Conservation (phyloP, 2,888 invertebrate species). For the Trachelus tabidus region DNA sequence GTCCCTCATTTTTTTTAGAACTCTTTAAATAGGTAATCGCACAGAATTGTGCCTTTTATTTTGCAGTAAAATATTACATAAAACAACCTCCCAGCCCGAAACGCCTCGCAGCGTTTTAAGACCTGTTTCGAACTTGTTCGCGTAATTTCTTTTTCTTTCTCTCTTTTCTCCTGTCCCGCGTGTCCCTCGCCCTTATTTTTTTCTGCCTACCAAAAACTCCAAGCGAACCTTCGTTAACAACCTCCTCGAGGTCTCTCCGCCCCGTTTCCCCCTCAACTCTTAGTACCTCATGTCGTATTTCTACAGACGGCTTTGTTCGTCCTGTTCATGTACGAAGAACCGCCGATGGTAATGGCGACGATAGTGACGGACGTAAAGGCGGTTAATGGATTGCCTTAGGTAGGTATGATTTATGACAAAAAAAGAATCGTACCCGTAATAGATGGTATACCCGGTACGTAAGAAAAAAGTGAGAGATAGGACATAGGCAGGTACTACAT, state of each 20-base stretch:
- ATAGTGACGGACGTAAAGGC: not conserved
- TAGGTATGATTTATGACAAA: not conserved
- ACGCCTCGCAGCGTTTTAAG: not conserved
- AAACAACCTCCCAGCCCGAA: conserved; percentile 1
- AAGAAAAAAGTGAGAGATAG: not conserved
- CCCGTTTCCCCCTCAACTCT: not conserved
- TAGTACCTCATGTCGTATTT: not conserved
- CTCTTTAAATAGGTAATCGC: conserved; percentile 15
- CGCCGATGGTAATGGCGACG: not conserved
- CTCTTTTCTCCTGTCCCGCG: not conserved
- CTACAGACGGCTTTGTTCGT: not conserved
- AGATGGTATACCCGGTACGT: not conserved
- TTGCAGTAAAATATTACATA: conserved; percentile 12
- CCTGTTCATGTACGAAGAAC: not conserved
- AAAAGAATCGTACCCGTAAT: not conserved
- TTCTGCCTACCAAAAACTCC: not conserved
- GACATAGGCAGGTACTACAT: not conserved
- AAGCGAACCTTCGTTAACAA: not conserved
- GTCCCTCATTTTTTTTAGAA: not conserved
- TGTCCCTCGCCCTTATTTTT: not conserved
- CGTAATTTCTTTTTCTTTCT: not conserved
- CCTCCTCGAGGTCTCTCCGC: not conserved
- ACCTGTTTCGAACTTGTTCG: not conserved
- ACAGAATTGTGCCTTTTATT: conserved; percentile 16
- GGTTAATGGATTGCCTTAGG: not conserved